Conservation (phyloP, 2,888 invertebrate species). For the Siphonodentalium dalli region DNA sequence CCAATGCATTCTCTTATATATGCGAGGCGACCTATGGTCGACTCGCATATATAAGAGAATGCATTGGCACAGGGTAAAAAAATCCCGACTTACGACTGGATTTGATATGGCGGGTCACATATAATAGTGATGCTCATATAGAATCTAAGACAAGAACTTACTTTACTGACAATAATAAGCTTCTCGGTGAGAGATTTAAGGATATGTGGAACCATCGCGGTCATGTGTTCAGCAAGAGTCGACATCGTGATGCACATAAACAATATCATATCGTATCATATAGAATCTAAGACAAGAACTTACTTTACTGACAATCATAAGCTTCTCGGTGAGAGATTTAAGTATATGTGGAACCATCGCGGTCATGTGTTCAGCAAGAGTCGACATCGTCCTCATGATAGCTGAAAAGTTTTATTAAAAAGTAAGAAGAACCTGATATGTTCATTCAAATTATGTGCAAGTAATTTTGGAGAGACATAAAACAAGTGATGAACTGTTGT, state of each 20-base stretch:
- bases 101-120: no score
- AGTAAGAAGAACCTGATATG: not conserved
- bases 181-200: conserved; percentile 86
- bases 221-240: conserved; percentile 79
- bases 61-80: no score
- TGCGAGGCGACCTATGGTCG: no score
- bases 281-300: not conserved
- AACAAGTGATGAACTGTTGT: no score
- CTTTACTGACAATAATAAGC: conserved; percentile 78
- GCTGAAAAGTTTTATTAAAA: conserved; percentile 70
- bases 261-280: no score
- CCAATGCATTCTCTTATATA: no score
- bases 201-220: conserved; percentile 81
- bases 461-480: no score
- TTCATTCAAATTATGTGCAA: no score
- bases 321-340: conserved; percentile 83
- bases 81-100: no score
- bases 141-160: conserved; percentile 21
- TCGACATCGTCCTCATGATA: conserved; percentile 86
- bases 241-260: no score
- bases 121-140: no score
- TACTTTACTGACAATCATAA: conserved; percentile 78
- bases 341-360: conserved; percentile 82
- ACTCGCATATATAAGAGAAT: no score
- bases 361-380: conserved; percentile 81